Percentiles rank a stretch among this genome's conserved stretches.
phyloP scores from a whole-genome alignment of 2,888 invertebrate genomes.

The Catonia carolina region DNA sequence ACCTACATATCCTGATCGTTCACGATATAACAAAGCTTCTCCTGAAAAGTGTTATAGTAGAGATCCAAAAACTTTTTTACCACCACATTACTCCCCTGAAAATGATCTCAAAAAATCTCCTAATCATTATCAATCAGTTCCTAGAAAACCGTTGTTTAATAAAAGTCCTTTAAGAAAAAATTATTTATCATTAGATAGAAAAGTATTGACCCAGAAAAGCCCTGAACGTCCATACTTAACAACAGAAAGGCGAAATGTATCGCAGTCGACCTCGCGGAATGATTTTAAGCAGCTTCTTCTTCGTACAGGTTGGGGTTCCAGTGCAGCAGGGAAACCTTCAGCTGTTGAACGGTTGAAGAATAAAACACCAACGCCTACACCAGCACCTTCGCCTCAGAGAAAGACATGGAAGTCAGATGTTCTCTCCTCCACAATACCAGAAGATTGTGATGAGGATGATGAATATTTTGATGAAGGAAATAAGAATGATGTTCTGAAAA shows the following conservation, averaged over 20 bases:
- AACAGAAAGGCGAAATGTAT: conserved; percentile 32
- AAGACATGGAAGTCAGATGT: conserved; percentile 58
- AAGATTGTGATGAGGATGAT: conserved; percentile 73
- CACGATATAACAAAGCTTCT: background rate
- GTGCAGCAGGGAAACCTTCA: conserved; percentile 57
- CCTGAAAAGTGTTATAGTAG: conserved; percentile 13
- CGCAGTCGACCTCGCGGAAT: conserved; percentile 66
- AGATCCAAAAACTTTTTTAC: too few relatives aligned
- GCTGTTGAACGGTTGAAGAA: conserved; percentile 56
- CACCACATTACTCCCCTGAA: too few relatives aligned
- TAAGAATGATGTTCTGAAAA: background rate
- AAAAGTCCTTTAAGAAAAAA: conserved; percentile 10
- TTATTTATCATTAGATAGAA: conserved; percentile 18
- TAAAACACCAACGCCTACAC: conserved; percentile 23
- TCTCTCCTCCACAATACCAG: conserved; percentile 77
- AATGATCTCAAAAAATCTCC: too few relatives aligned
- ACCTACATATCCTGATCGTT: conserved; percentile 8
- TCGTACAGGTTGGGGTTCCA: conserved; percentile 61
- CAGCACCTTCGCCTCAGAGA: conserved; percentile 22
- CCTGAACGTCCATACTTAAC: conserved; percentile 28
- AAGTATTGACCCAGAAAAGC: conserved; percentile 7
- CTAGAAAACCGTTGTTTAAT: conserved; percentile 6
- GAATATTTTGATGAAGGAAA: conserved; percentile 42
- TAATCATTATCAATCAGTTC: too few relatives aligned
- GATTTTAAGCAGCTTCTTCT: conserved; percentile 77